Conservation (phyloP, 2,797 vertebrate species). For the Trachops cirrhosus region DNA sequence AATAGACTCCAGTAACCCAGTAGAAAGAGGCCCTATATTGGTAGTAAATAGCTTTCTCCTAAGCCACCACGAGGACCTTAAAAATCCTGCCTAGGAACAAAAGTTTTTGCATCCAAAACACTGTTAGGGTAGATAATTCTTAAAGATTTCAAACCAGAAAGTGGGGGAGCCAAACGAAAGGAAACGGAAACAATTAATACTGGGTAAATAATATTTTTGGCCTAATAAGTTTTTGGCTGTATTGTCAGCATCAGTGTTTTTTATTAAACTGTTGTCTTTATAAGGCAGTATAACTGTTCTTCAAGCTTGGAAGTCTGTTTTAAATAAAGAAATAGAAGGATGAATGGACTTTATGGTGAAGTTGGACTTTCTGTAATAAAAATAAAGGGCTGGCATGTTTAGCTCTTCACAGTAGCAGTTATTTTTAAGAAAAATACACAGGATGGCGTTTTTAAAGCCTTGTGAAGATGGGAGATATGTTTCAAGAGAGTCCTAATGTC, state of each 20-base stretch:
- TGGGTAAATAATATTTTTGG: neutral
- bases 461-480: neutral
- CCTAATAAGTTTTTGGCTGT: neutral
- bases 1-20: neutral
- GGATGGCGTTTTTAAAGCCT: neutral
- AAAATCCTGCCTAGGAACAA: neutral
- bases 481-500: neutral
- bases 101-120: neutral
- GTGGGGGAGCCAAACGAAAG: neutral
- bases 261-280: slow-evolving; percentile 32
- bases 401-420: neutral
- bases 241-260: neutral
- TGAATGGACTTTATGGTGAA: neutral
- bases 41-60: neutral
- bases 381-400: neutral
- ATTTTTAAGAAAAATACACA: neutral
- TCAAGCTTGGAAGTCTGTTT: neutral
- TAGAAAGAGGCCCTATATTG: neutral
- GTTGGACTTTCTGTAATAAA: neutral
- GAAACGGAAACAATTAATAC: neutral
- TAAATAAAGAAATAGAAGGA: slow-evolving; percentile 16
- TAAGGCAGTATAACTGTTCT: neutral
- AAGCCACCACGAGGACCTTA: neutral
- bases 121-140: neutral
- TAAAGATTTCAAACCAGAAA: neutral